Conservation (phyloP, 2,797 vertebrate species). For the Lepus oiostolus region DNA sequence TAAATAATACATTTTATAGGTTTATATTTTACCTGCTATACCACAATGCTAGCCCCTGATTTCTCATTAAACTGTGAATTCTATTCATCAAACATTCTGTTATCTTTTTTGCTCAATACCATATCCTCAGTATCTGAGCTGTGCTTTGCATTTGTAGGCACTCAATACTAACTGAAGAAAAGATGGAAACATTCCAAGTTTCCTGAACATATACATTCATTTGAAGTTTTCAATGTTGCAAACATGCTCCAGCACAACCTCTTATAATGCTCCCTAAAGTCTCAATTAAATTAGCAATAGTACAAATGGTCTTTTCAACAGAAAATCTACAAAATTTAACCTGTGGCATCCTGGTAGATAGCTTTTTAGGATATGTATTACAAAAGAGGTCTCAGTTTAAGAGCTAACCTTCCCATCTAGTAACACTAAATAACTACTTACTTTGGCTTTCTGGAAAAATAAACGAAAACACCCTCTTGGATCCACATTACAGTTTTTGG, state of each 20-base stretch:
- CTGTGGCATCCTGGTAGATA: not conserved
- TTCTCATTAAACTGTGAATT: conserved; percentile 38
- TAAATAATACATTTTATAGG: too few relatives aligned
- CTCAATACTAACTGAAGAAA: not conserved
- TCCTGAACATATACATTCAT: conserved; percentile 18
- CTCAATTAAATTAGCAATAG: conserved; percentile 4
- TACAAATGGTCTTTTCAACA: conserved; percentile 38
- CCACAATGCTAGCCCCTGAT: conserved; percentile 46
- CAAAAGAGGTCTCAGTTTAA: conserved; percentile 17
- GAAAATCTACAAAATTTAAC: conserved; percentile 5
- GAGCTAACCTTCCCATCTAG: conserved; percentile 43
- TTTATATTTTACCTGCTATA: too few relatives aligned
- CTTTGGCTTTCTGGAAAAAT: conserved; percentile 99
- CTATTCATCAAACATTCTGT: not conserved
- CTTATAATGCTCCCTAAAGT: conserved; percentile 24
- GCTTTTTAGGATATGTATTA: not conserved
- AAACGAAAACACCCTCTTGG: conserved; percentile 97
- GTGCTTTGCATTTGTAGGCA: not conserved
- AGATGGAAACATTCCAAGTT: conserved; percentile 18
- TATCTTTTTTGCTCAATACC: not conserved
- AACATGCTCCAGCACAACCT: not conserved
- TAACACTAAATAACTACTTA: conserved; percentile 86
- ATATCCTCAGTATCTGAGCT: not conserved
- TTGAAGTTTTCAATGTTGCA: conserved; percentile 58
- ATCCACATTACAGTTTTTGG: conserved; percentile 94